phyloP scores from a whole-genome alignment of 2,888 invertebrate species.

The Lasioglossum lativentre region DNA sequence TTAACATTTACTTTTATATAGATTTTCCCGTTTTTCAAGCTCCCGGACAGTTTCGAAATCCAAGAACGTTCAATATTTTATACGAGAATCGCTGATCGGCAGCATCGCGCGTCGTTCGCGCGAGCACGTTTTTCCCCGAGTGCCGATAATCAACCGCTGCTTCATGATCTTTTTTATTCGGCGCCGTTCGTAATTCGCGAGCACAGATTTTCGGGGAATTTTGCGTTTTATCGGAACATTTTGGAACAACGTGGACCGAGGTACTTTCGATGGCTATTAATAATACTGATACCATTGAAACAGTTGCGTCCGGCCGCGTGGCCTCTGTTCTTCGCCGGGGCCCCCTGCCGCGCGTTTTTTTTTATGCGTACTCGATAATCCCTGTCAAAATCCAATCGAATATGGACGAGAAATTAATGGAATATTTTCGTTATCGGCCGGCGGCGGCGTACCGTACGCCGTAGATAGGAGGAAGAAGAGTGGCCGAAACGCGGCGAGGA shows the following conservation, averaged over 20 bases:
- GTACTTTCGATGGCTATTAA: conserved; percentile 53
- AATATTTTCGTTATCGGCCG: conserved; percentile 63
- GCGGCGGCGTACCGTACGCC: conserved; percentile 43
- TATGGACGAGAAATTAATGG: conserved; percentile 61
- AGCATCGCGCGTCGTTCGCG: neutral
- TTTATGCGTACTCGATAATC: conserved; percentile 59
- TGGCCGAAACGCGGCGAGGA: conserved; percentile 34
- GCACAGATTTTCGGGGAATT: conserved; percentile 21
- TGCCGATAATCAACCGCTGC: conserved; percentile 23
- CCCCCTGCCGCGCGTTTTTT: conserved; percentile 17
- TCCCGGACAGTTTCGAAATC: neutral
- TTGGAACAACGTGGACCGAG: conserved; percentile 15
- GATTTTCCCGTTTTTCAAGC: neutral
- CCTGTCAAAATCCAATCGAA: conserved; percentile 58
- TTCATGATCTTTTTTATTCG: conserved; percentile 41
- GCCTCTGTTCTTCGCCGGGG: neutral
- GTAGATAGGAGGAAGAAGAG: conserved; percentile 45
- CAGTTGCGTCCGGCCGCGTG: conserved; percentile 15
- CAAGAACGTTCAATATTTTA: neutral
- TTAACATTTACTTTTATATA: neutral
- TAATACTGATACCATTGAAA: conserved; percentile 56
- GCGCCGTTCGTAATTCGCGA: conserved; percentile 37
- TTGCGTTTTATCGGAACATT: conserved; percentile 56
- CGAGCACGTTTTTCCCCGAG: neutral
- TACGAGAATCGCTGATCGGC: neutral